Evolutionary conservation across 2,888 invertebrate genomes (phyloP).

Genomic region (Sphecodes monilicornis): DNA sequence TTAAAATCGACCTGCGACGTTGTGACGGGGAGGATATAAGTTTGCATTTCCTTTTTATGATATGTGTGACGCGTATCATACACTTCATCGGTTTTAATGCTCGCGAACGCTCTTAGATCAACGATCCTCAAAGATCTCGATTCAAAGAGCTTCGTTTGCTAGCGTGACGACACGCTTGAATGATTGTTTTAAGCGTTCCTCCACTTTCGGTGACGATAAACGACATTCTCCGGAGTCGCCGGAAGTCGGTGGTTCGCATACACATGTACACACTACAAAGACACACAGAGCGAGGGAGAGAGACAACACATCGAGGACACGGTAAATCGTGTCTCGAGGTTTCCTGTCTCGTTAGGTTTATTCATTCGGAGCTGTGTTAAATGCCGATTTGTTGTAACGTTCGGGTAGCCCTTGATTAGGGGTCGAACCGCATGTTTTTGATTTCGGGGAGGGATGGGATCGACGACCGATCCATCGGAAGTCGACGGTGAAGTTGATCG

Average conservation of each 20-base stretch:
- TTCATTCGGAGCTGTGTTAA: slow-evolving; percentile 50
- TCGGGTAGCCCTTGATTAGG: not conserved
- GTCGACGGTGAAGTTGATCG: slow-evolving; percentile 23
- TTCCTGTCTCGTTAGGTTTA: slow-evolving; percentile 54
- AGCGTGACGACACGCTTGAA: slow-evolving; percentile 35
- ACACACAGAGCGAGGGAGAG: slow-evolving; percentile 1
- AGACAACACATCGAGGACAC: slow-evolving; percentile 12
- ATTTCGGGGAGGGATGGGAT: not conserved
- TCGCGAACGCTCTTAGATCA: slow-evolving; percentile 25
- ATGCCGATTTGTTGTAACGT: slow-evolving; percentile 20
- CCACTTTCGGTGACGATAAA: not conserved
- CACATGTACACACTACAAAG: slow-evolving; percentile 23
- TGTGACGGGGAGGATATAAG: slow-evolving; percentile 63
- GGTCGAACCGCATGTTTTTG: not conserved
- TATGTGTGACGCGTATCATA: slow-evolving; percentile 66
- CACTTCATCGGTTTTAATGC: slow-evolving; percentile 55
- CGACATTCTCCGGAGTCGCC: not conserved
- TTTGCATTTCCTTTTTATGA: slow-evolving; percentile 73
- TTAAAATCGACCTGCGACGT: slow-evolving; percentile 29
- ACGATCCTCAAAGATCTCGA: not conserved
- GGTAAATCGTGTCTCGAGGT: slow-evolving; percentile 40
- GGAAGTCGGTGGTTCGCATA: not conserved
- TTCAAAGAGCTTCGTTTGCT: slow-evolving; percentile 40
- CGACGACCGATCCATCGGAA: slow-evolving; percentile 14
- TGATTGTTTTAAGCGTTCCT: slow-evolving; percentile 23